These are phyloP conservation scores for Drosophila mauritiana DNA, from an alignment of 1,140 invertebrate species.

Conservation along the genomic window DNA sequence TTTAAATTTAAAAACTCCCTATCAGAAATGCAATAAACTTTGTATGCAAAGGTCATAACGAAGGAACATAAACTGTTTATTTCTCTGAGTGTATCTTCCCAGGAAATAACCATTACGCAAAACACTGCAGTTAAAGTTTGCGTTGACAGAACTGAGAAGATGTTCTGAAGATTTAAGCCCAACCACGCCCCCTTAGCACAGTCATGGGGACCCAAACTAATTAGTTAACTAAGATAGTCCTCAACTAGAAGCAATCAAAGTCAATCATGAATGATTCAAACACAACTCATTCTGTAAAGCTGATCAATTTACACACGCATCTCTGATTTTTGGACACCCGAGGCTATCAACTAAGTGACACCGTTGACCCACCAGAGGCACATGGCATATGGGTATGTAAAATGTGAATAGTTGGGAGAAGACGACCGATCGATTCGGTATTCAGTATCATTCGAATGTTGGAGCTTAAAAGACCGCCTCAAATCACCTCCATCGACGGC, in stretches of 20 bases:
- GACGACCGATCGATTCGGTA: conserved; percentile 13
- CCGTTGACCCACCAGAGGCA: conserved; percentile 22
- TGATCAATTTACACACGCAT: conserved; percentile 45
- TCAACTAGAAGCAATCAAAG: conserved; percentile 29
- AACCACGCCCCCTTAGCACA: conserved; percentile 7
- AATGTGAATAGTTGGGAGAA: conserved; percentile 20
- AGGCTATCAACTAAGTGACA: conserved; percentile 39
- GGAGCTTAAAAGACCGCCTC: conserved; percentile 24
- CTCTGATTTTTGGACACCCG: conserved; percentile 50
- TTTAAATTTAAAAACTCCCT: too few species aligned
- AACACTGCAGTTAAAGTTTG: background rate
- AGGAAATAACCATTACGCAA: background rate
- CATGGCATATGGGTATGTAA: conserved; percentile 24
- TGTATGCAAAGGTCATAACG: too few species aligned
- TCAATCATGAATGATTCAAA: conserved; percentile 35
- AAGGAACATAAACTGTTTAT: background rate
- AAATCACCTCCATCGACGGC: conserved; percentile 6
- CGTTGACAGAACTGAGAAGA: background rate
- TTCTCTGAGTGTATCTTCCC: background rate
- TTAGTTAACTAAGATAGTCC: conserved; percentile 4
- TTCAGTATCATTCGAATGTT: conserved; percentile 36
- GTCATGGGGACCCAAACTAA: background rate
- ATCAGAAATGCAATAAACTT: too few species aligned
- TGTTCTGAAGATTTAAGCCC: conserved; percentile 26
- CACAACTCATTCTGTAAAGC: conserved; percentile 8